These are phyloP conservation scores for Brachyopa scutellaris DNA, from an alignment of 2,888 invertebrate genomes.

Conservation along the genomic window DNA sequence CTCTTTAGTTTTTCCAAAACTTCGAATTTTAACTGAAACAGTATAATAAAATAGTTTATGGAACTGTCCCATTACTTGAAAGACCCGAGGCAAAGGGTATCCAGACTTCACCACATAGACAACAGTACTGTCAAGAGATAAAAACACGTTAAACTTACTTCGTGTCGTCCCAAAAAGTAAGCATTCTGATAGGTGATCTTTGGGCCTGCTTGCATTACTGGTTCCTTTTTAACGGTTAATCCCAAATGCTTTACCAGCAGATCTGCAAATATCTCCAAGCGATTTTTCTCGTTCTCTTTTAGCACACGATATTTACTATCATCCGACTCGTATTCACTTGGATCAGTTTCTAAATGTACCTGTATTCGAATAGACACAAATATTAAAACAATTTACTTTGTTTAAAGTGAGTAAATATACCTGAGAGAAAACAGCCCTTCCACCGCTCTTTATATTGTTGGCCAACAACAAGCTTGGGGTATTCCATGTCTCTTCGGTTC, in stretches of 20 bases:
- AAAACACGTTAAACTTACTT: conserved; percentile 83
- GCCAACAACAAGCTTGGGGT: conserved; percentile 91
- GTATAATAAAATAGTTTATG: too few relatives aligned
- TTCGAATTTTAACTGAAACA: conserved; percentile 86
- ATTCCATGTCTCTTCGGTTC: conserved; percentile 93
- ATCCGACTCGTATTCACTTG: conserved; percentile 85
- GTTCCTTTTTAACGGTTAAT: conserved; percentile 74
- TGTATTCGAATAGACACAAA: conserved; percentile 76
- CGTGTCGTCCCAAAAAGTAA: conserved; percentile 90
- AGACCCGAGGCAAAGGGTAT: too few relatives aligned
- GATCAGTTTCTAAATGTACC: conserved; percentile 92
- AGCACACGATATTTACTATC: conserved; percentile 84
- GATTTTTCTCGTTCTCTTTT: conserved; percentile 86
- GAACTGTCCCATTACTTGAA: too few relatives aligned
- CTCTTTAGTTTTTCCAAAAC: conserved; percentile 85
- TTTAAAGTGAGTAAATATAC: conserved; percentile 79
- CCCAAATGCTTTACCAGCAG: conserved; percentile 87
- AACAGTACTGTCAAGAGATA: too few relatives aligned
- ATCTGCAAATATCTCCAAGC: conserved; percentile 90
- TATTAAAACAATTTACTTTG: background rate
- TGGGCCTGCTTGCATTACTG: conserved; percentile 78
- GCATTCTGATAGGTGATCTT: conserved; percentile 84
- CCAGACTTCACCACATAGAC: too few relatives aligned
- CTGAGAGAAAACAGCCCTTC: conserved; percentile 91
- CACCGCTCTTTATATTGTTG: conserved; percentile 85